These are phyloP conservation scores for Drosophila repleta DNA, from an alignment of 1,140 invertebrate genomes.

Conservation along the genomic window DNA sequence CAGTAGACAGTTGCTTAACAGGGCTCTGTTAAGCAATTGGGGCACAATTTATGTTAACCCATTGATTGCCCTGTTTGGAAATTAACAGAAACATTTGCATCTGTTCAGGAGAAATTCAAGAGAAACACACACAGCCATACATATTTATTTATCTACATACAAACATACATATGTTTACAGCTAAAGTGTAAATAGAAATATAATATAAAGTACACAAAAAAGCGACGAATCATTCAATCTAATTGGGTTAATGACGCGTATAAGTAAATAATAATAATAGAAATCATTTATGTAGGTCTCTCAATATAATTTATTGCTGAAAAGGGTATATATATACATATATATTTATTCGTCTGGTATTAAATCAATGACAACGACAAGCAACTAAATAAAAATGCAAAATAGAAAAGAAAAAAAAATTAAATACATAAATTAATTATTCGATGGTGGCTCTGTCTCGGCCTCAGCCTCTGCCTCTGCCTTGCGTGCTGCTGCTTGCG, in stretches of 20 bases:
- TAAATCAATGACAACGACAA: constrained; percentile 30
- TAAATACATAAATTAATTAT: constrained; percentile 21
- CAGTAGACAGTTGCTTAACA: constrained; percentile 57
- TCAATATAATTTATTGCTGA: background rate
- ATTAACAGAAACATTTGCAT: constrained; percentile 26
- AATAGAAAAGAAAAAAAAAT: too few relatives aligned
- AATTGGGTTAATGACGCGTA: constrained; percentile 5
- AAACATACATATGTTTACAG: background rate
- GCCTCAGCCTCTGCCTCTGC: background rate
- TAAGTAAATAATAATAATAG: background rate
- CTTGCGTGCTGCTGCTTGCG: constrained; percentile 25
- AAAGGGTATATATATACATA: background rate
- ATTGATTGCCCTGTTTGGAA: constrained; percentile 18
- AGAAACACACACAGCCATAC: too few relatives aligned
- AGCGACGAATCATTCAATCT: background rate
- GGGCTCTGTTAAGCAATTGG: constrained; percentile 43
- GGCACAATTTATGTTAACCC: constrained; percentile 50
- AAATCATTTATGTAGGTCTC: background rate
- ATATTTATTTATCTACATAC: too few relatives aligned
- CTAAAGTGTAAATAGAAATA: background rate
- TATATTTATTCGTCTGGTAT: too few relatives aligned
- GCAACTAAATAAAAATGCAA: constrained; percentile 1
- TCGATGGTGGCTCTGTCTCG: constrained; percentile 11
- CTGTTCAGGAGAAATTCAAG: constrained; percentile 13
- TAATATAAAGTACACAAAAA: too few relatives aligned